Conservation (phyloP, 2,113 vertebrate species). For the Thalassoma bifasciatum region DNA sequence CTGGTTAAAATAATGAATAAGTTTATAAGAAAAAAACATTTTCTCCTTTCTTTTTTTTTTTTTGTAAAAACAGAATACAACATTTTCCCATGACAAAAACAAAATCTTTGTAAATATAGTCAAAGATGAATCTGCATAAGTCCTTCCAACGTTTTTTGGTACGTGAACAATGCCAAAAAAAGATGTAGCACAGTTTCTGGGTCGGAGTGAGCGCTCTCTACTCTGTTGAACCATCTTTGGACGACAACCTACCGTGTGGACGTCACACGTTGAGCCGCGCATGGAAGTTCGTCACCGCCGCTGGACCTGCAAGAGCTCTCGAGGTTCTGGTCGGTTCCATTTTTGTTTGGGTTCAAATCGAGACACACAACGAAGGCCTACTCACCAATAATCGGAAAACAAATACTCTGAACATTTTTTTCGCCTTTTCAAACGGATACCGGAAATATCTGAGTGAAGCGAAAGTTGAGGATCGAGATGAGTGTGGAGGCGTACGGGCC, state of each 20-base stretch:
- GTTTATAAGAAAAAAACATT: no score
- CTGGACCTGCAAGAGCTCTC: conserved; percentile 77
- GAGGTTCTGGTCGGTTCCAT: conserved; percentile 72
- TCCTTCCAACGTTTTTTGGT: no score
- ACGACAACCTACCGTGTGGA: conserved; percentile 30
- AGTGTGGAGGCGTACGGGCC: conserved; percentile 98
- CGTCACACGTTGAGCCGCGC: conserved; percentile 77
- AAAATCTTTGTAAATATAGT: no score
- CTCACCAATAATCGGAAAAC: neutral
- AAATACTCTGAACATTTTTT: conserved; percentile 7
- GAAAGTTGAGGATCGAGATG: conserved; percentile 83
- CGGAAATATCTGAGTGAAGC: conserved; percentile 55
- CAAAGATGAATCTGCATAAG: no score
- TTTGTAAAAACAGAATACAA: no score
- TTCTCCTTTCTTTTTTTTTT: no score
- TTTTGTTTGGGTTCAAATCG: conserved; percentile 66
- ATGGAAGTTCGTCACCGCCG: conserved; percentile 75
- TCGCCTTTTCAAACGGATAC: conserved; percentile 16
- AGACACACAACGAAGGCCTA: neutral
- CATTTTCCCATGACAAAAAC: no score
- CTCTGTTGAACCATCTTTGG: neutral
- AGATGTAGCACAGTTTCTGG: no score
- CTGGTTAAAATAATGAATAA: no score
- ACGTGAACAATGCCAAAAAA: no score
- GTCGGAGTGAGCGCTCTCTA: conserved; percentile 43